Evolutionary conservation across 2,113 vertebrate species (phyloP), one percentile per base, ranked within the genome.

Genomic region (Sinosuthora webbiana): DNA sequence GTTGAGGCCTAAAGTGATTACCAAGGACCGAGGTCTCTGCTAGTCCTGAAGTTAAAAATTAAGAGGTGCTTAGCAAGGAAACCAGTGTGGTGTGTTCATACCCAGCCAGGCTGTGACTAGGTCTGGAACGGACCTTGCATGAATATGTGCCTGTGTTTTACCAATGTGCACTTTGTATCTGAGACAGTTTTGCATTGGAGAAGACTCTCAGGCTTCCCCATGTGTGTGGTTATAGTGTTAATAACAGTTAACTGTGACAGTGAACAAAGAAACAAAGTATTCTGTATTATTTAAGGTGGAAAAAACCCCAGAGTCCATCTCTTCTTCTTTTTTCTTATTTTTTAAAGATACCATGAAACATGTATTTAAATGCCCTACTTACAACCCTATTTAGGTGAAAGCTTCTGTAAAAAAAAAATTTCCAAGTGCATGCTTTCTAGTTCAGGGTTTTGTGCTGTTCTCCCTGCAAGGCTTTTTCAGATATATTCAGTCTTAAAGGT

Each of bases 301-400:
- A 55, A 55, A 42, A 59, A 27, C 12, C 3, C 31, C 1, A 1
- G 53, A 33, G 2, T 28, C 9, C 6, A 8, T n/a, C 2, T 35
- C 5, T 35, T 44, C 2, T 28, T 17, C 18, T 74, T 31, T 42
- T 15, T 2, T 9, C 2, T 13, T 10, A 4, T 18, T 67, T 68
- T 68, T 56, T 23, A 5, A 76, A 60, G 28, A 22, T 41, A 33
- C 8, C 1, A 8, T 44, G 41, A 86, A 90, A 49, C 35, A 10
- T 20, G 4, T 56, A 44, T 76, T 73, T 90, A 53, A 82, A 86
- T 76, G 18, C 39, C 8, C 11, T 56, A 10, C 60, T 68, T 83
- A 44, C 62, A 89, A 52, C 17, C 27, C 11, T 57, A 7, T 39
- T 74, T 74, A 62, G 8, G 9, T 39, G 22, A 56, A 79, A 69